phyloP scores from a whole-genome alignment of 2,113 vertebrate genomes.

The Hepsetus odoe region DNA sequence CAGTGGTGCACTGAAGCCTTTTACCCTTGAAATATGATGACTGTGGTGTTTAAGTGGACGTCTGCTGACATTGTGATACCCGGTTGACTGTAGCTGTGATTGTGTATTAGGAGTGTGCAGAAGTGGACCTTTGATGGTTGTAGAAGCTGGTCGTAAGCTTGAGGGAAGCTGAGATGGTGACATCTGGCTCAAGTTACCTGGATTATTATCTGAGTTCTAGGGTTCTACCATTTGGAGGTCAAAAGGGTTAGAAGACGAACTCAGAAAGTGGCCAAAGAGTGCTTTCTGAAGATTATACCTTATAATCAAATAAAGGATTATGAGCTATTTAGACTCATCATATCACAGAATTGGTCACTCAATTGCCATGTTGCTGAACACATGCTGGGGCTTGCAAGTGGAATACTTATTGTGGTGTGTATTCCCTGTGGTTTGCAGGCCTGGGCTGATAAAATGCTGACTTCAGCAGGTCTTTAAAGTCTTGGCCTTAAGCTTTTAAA shows the following conservation, averaged over 20 bases:
- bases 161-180: conserved; percentile 13
- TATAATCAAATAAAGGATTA: neutral
- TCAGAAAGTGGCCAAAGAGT: neutral
- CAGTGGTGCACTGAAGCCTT: conserved; percentile 40
- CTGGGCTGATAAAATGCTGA: conserved; percentile 25
- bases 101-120: conserved; percentile 10
- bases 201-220: neutral
- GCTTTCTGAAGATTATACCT: neutral
- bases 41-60: conserved; percentile 21
- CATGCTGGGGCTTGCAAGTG: neutral
- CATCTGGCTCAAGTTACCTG: neutral
- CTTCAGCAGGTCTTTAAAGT: conserved; percentile 15
- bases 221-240: neutral
- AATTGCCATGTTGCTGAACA: neutral
- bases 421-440: conserved; percentile 11
- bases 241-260: neutral
- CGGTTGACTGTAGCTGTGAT: conserved; percentile 20
- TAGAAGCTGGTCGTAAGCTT: conserved; percentile 7
- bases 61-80: conserved; percentile 52
- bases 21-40: conserved; percentile 59
- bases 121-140: conserved; percentile 7
- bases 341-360: neutral
- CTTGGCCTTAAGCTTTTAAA: conserved; percentile 30
- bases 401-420: neutral
- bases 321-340: neutral